Evolutionary conservation across 2,113 vertebrate genomes (phyloP).

Genomic region (Chaetura pelagica): DNA sequence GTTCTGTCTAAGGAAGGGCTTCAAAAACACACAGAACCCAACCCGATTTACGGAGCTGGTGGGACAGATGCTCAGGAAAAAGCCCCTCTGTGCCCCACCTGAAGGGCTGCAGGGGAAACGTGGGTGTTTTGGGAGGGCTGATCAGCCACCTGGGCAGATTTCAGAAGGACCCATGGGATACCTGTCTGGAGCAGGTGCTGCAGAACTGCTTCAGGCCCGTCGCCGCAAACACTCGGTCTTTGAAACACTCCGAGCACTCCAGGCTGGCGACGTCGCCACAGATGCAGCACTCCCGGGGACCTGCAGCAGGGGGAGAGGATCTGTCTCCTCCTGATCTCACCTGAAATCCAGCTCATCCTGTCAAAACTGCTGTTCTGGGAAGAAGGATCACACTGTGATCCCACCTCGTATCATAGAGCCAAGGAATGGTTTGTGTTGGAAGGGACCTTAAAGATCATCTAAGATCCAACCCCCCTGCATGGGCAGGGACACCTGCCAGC

Average conservation of each 20-base stretch:
- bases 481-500: too few species aligned
- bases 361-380: neutral
- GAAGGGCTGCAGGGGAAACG: neutral
- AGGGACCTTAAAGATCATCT: too few species aligned
- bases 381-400: neutral
- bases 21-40: neutral
- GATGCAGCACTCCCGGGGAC: constrained; percentile 85
- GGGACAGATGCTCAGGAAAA: neutral
- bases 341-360: neutral
- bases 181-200: constrained; percentile 80
- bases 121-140: too few species aligned
- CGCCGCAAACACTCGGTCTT: constrained; percentile 77
- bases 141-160: neutral
- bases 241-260: constrained; percentile 85
- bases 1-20: neutral
- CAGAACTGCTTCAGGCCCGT: constrained; percentile 88
- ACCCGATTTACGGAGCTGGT: rapidly evolving
- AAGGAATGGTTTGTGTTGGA: too few species aligned
- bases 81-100: neutral
- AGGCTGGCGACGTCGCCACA: constrained; percentile 79
- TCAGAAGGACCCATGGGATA: neutral
- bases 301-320: constrained; percentile 57
- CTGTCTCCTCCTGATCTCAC: neutral
- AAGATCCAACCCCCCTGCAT: too few species aligned
- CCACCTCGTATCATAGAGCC: neutral